Percentiles rank a stretch among this genome's conserved stretches.
These are phyloP conservation scores for Micrasema minimum DNA, from an alignment of 1,140 invertebrate species.

Conservation along the genomic window DNA sequence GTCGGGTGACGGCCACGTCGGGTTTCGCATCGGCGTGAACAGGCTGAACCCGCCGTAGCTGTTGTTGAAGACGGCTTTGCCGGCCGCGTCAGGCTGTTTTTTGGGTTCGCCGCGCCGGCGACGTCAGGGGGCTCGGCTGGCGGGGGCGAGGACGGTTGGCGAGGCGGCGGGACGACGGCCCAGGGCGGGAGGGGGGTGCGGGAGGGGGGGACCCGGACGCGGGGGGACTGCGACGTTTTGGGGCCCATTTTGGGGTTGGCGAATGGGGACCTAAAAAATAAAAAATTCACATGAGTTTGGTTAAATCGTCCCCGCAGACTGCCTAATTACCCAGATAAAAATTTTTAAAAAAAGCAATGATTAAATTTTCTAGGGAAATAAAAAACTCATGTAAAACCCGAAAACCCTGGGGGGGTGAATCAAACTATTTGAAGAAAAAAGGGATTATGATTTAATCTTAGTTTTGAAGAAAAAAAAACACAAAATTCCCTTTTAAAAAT, in stretches of 20 bases:
- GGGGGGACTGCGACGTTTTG: not conserved
- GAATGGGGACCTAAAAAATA: conserved; percentile 54
- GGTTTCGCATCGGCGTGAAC: conserved; percentile 53
- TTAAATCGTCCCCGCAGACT: too few relatives aligned
- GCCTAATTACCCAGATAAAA: too few relatives aligned
- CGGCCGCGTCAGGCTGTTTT: not conserved
- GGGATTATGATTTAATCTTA: too few relatives aligned
- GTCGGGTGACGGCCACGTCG: conserved; percentile 62
- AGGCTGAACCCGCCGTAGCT: conserved; percentile 54
- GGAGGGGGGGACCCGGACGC: not conserved
- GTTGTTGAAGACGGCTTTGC: conserved; percentile 23
- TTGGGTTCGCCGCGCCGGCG: too few relatives aligned
- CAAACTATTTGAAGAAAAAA: too few relatives aligned
- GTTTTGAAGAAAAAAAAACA: too few relatives aligned
- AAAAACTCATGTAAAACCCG: too few relatives aligned
- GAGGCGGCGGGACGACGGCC: conserved; percentile 9
- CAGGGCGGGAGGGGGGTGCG: not conserved
- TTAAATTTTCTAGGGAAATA: too few relatives aligned
- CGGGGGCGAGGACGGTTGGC: conserved; percentile 43
- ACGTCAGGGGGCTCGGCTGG: conserved; percentile 42
- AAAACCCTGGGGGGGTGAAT: too few relatives aligned
- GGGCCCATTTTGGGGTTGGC: conserved; percentile 24
- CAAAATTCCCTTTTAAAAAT: too few relatives aligned
- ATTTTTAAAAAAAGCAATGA: too few relatives aligned
- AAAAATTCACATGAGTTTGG: too few relatives aligned